Conservation (phyloP, 30 jellyfish, hydroid and myxozoan genomes). For the Hydractinia echinata region DNA sequence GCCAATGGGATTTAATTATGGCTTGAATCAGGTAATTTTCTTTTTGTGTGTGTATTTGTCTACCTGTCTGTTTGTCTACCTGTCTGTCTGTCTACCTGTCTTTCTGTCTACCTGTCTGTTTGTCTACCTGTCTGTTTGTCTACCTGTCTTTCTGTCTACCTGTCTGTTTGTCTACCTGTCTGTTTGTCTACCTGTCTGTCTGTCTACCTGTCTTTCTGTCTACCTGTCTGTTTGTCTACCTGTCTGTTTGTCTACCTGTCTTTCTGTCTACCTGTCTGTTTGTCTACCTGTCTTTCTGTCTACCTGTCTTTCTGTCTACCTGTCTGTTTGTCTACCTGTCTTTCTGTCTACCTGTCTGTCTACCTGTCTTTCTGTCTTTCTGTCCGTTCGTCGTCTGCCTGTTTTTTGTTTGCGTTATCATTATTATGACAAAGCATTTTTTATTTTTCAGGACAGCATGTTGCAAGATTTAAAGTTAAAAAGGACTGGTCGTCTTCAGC, state of each 20-base stretch:
- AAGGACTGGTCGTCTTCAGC: constrained; percentile 77
- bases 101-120: not conserved
- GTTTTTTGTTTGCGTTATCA: too few species aligned
- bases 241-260: too few species aligned
- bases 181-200: too few species aligned
- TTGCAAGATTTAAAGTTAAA: constrained; percentile 66
- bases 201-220: not conserved
- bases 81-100: not conserved
- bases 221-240: too few species aligned
- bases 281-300: too few species aligned
- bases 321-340: too few species aligned
- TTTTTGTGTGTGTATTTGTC: not conserved
- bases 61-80: not conserved
- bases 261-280: too few species aligned
- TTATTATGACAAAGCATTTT: not conserved
- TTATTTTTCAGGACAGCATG: constrained; percentile 54
- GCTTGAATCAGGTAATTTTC: constrained; percentile 17
- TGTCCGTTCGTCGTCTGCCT: too few species aligned
- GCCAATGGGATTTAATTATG: constrained; percentile 32
- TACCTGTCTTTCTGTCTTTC: too few species aligned
- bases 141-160: not conserved
- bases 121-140: too few species aligned
- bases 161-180: not conserved
- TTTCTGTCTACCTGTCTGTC: too few species aligned
- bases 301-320: too few species aligned